phyloP scores from a whole-genome alignment of 2,113 vertebrate species.

The Phaetusa simplex region DNA sequence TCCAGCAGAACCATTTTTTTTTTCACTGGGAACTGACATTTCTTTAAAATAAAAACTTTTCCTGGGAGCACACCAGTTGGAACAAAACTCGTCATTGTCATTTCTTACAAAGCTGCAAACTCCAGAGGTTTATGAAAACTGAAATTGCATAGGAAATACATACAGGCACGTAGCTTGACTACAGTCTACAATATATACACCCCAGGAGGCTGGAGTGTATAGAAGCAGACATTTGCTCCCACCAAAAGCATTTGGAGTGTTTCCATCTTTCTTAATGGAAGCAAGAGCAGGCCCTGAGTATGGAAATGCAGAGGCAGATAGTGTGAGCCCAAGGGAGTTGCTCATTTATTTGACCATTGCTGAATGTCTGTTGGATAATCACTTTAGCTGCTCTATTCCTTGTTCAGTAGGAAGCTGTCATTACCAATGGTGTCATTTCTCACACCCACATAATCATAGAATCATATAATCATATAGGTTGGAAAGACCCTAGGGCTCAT shows the following conservation, averaged over 20 bases:
- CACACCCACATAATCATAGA: background rate
- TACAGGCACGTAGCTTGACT: background rate
- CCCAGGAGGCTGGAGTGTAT: background rate
- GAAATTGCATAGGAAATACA: slow-evolving; percentile 3
- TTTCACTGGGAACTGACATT: background rate
- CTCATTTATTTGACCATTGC: background rate
- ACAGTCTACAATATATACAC: background rate
- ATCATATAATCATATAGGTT: too few species aligned
- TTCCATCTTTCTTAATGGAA: slow-evolving; percentile 51
- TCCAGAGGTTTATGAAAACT: slow-evolving; percentile 32
- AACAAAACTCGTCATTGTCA: background rate
- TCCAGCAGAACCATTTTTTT: background rate
- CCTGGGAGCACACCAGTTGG: background rate
- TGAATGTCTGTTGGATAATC: background rate
- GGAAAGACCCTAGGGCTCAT: too few species aligned
- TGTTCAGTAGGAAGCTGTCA: background rate
- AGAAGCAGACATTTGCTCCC: background rate
- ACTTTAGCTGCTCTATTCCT: background rate
- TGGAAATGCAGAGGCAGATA: background rate
- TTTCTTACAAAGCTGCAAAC: slow-evolving; percentile 3
- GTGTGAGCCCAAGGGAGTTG: background rate
- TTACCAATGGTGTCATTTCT: background rate
- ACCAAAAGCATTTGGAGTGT: slow-evolving; percentile 34
- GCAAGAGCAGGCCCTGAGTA: background rate
- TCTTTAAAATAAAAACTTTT: slow-evolving; percentile 6